Conservation (phyloP, 2,888 invertebrate genomes). For the Pristionchus exspectatus region DNA sequence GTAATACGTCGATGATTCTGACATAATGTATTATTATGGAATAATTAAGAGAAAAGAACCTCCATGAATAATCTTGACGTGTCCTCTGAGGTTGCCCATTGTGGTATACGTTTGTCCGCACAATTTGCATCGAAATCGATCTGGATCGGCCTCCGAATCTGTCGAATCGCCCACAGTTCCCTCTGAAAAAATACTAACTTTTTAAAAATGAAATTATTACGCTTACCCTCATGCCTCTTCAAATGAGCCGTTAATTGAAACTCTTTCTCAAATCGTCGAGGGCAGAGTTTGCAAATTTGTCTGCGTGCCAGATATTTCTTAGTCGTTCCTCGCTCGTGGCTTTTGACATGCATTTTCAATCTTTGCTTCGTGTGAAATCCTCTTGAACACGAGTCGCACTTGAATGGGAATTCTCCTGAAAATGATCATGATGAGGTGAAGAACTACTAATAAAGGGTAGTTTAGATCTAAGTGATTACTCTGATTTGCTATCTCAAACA, state of each 20-base stretch:
- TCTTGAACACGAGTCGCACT: background rate
- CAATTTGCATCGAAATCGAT: background rate
- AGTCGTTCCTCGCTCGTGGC: background rate
- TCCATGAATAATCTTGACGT: background rate
- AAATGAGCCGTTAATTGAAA: background rate
- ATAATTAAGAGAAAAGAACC: background rate
- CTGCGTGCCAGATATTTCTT: background rate
- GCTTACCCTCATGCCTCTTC: background rate
- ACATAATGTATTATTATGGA: too few species aligned
- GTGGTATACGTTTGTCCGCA: background rate
- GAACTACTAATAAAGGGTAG: background rate
- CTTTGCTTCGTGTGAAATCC: background rate
- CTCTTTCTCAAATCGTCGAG: background rate
- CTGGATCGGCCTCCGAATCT: background rate
- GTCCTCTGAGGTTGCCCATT: background rate
- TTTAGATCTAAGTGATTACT: too few species aligned
- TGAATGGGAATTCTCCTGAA: background rate
- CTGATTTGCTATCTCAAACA: too few species aligned
- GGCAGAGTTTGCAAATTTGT: background rate
- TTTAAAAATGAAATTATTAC: background rate
- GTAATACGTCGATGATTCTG: too few species aligned
- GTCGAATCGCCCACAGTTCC: background rate
- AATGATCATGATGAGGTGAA: too few species aligned
- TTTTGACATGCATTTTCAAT: background rate
- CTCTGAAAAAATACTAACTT: background rate